These are phyloP conservation scores for Phocides pigmalion DNA, from an alignment of 1,140 invertebrate species.

Conservation along the genomic window DNA sequence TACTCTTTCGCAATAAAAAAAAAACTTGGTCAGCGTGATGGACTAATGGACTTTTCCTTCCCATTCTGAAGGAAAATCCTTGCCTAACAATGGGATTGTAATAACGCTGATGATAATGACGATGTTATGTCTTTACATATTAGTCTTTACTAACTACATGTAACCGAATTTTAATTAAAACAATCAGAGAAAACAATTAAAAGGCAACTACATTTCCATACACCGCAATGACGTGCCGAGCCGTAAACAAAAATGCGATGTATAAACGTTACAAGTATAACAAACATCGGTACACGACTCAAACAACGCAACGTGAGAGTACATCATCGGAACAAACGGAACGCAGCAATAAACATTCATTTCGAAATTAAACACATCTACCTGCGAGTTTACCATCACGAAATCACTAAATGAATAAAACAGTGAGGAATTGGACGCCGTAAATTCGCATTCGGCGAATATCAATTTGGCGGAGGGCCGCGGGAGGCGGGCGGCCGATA, in stretches of 20 bases:
- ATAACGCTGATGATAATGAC: no score
- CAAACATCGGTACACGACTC: constrained; percentile 37
- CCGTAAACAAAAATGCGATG: constrained; percentile 37
- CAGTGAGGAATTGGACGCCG: constrained; percentile 77
- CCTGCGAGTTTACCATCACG: constrained; percentile 77
- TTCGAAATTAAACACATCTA: constrained; percentile 82
- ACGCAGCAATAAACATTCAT: constrained; percentile 80
- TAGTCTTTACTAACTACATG: background rate
- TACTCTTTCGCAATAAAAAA: no score
- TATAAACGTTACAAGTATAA: constrained; percentile 34
- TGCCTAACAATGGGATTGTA: no score
- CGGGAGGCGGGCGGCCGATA: constrained; percentile 62
- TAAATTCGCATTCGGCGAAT: constrained; percentile 79
- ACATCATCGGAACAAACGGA: constrained; percentile 71
- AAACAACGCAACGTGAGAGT: constrained; percentile 30
- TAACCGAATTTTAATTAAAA: constrained; percentile 22
- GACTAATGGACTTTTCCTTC: no score
- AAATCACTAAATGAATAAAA: constrained; percentile 82
- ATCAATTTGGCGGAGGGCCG: constrained; percentile 75
- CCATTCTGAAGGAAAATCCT: no score
- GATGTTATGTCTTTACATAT: no score
- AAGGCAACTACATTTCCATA: constrained; percentile 28
- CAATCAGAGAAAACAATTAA: constrained; percentile 19
- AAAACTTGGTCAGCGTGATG: no score
- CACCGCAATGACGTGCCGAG: constrained; percentile 16